Conservation (phyloP, 2,113 vertebrate species). For the Tachuris rubrigastra region DNA sequence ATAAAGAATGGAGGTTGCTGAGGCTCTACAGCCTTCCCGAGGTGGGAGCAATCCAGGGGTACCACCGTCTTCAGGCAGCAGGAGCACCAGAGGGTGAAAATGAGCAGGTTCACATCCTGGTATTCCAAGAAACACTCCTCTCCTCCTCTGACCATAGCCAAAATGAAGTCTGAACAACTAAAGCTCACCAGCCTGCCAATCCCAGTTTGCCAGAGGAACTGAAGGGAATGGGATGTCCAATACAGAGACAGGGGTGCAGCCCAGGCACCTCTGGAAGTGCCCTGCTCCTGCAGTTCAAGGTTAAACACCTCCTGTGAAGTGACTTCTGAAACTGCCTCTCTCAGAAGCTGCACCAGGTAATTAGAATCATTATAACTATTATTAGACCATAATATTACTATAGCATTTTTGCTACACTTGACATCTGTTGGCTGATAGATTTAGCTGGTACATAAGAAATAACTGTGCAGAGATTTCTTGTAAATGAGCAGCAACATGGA, state of each 20-base stretch:
- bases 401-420: constrained; percentile 69
- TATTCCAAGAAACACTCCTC: not conserved
- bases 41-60: not conserved
- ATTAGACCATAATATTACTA: constrained; percentile 75
- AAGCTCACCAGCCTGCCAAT: not conserved
- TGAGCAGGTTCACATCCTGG: not conserved
- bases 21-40: not conserved
- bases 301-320: constrained; percentile 42
- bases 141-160: not conserved
- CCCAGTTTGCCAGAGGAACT: not conserved
- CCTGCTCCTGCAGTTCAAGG: constrained; percentile 45
- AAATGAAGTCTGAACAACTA: not conserved
- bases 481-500: not conserved
- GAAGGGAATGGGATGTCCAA: not conserved
- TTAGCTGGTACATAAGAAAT: constrained; percentile 72
- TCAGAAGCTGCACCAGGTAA: constrained; percentile 62
- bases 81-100: not conserved
- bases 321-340: constrained; percentile 50
- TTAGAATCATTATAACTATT: constrained; percentile 76
- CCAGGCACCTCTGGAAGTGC: not conserved
- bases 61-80: not conserved
- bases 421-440: constrained; percentile 75
- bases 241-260: not conserved
- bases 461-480: constrained; percentile 57
- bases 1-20: not conserved